phyloP scores from a whole-genome alignment of 2,113 vertebrate genomes.

The Cairina moschata region DNA sequence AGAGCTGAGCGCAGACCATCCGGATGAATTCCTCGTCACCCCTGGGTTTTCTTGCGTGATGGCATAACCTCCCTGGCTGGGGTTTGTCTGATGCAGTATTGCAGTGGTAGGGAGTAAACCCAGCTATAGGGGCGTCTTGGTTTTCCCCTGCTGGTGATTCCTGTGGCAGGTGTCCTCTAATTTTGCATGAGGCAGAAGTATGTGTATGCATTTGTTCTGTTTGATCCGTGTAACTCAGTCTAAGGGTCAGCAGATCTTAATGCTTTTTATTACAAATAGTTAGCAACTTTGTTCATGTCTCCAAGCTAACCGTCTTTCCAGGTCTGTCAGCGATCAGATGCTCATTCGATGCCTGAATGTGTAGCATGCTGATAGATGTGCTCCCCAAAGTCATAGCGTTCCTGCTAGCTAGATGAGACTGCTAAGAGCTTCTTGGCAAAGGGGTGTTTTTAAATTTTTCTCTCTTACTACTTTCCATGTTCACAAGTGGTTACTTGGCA shows the following conservation, averaged over 20 bases:
- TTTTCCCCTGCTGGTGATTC: not conserved
- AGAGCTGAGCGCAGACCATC: not conserved
- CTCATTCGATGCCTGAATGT: not conserved
- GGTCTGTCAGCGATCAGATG: not conserved
- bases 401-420: not conserved
- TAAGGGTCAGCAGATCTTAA: not conserved
- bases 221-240: not conserved
- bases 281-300: not conserved
- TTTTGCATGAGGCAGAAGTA: not conserved
- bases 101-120: not conserved
- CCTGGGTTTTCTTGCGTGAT: not conserved
- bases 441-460: not conserved
- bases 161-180: not conserved
- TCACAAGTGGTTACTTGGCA: not conserved
- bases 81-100: not conserved
- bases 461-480: not conserved
- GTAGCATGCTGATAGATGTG: not conserved
- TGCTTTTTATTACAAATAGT: not conserved
- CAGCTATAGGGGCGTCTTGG: not conserved
- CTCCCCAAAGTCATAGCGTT: not conserved
- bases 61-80: not conserved
- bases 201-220: not conserved
- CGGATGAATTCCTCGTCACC: not conserved
- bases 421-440: not conserved
- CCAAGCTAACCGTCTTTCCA: not conserved